phyloP scores from a whole-genome alignment of 2,113 vertebrate species.

The Tapirus terrestris region DNA sequence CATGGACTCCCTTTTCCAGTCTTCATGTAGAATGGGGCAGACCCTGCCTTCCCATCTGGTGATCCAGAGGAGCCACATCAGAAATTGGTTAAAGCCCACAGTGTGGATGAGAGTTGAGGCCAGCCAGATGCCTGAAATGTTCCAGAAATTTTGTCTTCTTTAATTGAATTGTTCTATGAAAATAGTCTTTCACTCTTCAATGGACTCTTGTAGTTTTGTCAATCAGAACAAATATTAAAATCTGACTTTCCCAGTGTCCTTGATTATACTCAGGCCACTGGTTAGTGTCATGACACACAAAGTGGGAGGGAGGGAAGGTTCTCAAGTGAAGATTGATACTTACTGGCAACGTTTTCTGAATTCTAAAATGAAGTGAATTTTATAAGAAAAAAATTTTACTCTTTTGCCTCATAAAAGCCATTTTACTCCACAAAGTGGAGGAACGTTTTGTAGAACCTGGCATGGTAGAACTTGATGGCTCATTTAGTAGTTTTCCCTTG shows the following conservation, averaged over 20 bases:
- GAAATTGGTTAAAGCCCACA: not conserved
- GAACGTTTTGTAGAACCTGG: not conserved
- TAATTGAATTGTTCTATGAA: not conserved
- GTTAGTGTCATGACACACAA: not conserved
- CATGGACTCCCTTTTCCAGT: not conserved
- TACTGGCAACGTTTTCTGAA: slow-evolving; percentile 1
- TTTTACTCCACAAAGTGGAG: slow-evolving; percentile 1
- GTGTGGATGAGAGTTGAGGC: not conserved
- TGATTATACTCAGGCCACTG: not conserved
- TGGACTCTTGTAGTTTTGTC: not conserved
- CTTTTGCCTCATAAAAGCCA: not conserved
- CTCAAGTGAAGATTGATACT: not conserved
- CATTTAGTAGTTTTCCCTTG: slow-evolving; percentile 6
- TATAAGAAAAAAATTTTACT: not conserved
- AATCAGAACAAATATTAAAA: not conserved
- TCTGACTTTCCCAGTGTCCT: not conserved
- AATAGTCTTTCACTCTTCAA: not conserved
- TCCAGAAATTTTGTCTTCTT: not conserved
- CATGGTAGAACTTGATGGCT: not conserved
- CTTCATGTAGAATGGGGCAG: not conserved
- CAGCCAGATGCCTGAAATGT: not conserved
- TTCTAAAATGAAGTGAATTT: slow-evolving; percentile 35
- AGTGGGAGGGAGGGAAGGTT: not conserved
- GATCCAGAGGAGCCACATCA: not conserved
- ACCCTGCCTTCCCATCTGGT: not conserved